Evolutionary conservation across 2,113 vertebrate species (phyloP).

Genomic region (Delphinapterus leucas): DNA sequence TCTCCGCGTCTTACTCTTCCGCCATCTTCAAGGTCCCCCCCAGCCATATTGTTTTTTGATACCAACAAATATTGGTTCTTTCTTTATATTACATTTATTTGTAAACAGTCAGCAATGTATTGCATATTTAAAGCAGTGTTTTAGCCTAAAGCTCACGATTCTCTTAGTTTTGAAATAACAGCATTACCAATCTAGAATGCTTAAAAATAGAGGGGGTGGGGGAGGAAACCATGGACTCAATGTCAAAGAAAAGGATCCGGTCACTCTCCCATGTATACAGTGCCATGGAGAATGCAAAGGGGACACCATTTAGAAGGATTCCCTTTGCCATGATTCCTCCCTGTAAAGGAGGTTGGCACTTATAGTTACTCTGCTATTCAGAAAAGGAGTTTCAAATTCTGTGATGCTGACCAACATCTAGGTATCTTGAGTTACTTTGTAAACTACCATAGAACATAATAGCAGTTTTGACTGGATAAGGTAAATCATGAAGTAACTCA

Average conservation of each 20-base stretch:
- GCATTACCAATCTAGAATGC: neutral
- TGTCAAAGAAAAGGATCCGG: neutral
- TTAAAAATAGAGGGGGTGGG: neutral
- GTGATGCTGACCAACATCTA: neutral
- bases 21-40: too few relatives aligned
- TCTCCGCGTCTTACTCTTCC: too few relatives aligned
- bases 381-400: neutral
- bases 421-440: neutral
- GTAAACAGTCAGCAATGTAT: conserved; percentile 17
- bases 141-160: neutral
- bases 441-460: neutral
- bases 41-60: neutral
- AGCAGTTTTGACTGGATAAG: neutral
- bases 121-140: neutral
- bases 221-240: neutral
- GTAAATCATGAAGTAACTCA: neutral
- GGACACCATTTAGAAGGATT: neutral
- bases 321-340: neutral
- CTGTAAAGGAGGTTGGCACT: neutral
- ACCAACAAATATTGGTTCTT: neutral
- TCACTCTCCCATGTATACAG: neutral
- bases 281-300: neutral
- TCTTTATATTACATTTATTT: neutral
- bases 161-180: neutral
- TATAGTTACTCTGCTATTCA: neutral